Base-by-base conservation (phyloP, 2,888 invertebrate species). In the Orthosia cruda region DNA sequence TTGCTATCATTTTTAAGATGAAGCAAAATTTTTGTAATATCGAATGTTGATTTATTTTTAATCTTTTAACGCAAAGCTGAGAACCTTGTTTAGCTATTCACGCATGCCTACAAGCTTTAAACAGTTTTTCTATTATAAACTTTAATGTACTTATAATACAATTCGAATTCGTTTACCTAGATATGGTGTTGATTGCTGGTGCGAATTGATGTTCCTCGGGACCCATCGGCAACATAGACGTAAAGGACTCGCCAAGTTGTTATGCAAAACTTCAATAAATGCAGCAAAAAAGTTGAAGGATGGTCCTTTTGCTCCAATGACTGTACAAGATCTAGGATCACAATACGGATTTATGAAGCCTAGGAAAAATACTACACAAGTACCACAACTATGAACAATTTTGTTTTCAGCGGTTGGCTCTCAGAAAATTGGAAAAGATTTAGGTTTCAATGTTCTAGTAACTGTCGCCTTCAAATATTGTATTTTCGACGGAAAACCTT, bases 141-240 rank as follows among this genome's bases (percentile, higher is more conserved):
- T 7, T 18, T 9, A 13, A 45, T 40, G 18, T 16, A 62, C 26
- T 0, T 16, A 23, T 5, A 49, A 18, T 49, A 49, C 45, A 15
- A 5, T 40, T 9, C 4, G 15, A 12, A 68, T 58, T 4, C 0
- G 13, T 40, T 20, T 63, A 91, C 91, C 64, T 90, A 96, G 95
- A 69, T 97, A 97, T 85, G 94, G 97, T 40, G 96, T 97, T 0
- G 96, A 97, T 72, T n/a, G 97, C 89, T 94, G 97, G 9, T 88
- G 98, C 62, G 98, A 98, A 92, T 90, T 98, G 18, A 98, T 98
- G 97, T 98, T 98, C 82, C 85, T 98, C 32, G 97, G 95, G 0
- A 97, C 97, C 0, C 87, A 96, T 3, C 94, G 96, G 0, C 94
- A 97, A 45, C 97, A 97, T 78, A 95, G 97, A 69, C 86, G 92